Evolutionary conservation across 2,797 vertebrate genomes (phyloP).

Genomic region (Lemur catta): DNA sequence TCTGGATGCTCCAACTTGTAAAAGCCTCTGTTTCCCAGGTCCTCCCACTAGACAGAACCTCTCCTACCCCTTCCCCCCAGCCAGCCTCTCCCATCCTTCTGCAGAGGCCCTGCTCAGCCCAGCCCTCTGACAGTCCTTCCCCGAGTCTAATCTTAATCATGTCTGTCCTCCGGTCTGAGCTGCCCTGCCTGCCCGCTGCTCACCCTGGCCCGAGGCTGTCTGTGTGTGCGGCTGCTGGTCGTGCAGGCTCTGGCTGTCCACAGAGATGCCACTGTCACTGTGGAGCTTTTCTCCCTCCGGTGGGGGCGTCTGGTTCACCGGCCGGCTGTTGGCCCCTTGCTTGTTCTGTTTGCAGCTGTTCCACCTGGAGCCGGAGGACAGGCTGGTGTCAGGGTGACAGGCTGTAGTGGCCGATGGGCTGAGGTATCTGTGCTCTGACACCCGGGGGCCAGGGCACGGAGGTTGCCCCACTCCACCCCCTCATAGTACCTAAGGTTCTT

Average conservation of each 20-base stretch:
- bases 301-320: constrained; percentile 94
- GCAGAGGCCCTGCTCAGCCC: background rate
- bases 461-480: background rate
- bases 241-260: constrained; percentile 97
- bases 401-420: rapidly evolving
- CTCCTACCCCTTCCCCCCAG: background rate
- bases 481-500: rapidly evolving
- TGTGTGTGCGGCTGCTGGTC: constrained; percentile 91
- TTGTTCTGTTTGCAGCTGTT: constrained; percentile 99
- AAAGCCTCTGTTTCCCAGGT: constrained; percentile 40
- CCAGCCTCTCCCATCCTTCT: background rate
- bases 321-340: constrained; percentile 94
- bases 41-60: background rate
- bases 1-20: constrained; percentile 55
- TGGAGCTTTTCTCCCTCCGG: constrained; percentile 98
- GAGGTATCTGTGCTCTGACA: rapidly evolving
- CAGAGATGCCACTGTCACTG: constrained; percentile 98
- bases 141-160: background rate
- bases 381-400: background rate
- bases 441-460: rapidly evolving
- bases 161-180: background rate
- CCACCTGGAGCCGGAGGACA: constrained; percentile 87
- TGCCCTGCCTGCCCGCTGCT: background rate
- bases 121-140: background rate
- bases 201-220: constrained; percentile 87